phyloP scores from a whole-genome alignment of 2,888 invertebrate species.

The Pachycephus smyrnensis region DNA sequence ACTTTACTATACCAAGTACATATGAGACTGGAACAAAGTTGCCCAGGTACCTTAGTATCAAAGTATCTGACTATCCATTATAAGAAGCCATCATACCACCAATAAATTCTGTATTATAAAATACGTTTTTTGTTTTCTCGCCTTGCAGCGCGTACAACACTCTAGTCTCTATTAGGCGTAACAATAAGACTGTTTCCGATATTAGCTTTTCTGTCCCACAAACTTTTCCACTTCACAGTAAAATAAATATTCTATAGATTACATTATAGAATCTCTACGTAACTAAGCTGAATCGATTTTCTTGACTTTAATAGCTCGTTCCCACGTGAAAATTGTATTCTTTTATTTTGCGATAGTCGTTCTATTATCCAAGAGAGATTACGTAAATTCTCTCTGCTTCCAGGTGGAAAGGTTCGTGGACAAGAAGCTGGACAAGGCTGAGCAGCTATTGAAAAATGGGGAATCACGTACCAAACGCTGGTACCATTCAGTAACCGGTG shows the following conservation, averaged over 20 bases:
- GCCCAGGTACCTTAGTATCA: not conserved
- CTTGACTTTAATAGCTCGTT: not conserved
- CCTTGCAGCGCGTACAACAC: not conserved
- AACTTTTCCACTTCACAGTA: not conserved
- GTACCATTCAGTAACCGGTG: constrained; percentile 78
- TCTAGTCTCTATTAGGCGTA: not conserved
- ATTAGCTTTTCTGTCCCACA: not conserved
- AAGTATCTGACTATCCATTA: not conserved
- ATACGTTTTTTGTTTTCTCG: not conserved
- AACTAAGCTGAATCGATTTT: not conserved
- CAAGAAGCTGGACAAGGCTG: constrained; percentile 84
- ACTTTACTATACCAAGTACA: not conserved
- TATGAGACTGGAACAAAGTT: not conserved
- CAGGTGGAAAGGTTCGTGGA: constrained; percentile 87
- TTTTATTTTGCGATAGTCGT: not conserved
- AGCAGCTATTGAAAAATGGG: constrained; percentile 78
- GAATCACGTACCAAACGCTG: constrained; percentile 80
- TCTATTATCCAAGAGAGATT: not conserved
- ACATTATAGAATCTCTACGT: not conserved
- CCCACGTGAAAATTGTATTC: not conserved
- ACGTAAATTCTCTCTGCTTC: constrained; percentile 37
- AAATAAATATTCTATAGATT: not conserved
- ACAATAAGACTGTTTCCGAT: not conserved
- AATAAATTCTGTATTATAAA: not conserved
- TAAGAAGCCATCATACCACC: not conserved